Percentiles rank a stretch among this genome's conserved stretches.
Conservation (phyloP, 2,797 vertebrate genomes). For the Chelon labrosus region DNA sequence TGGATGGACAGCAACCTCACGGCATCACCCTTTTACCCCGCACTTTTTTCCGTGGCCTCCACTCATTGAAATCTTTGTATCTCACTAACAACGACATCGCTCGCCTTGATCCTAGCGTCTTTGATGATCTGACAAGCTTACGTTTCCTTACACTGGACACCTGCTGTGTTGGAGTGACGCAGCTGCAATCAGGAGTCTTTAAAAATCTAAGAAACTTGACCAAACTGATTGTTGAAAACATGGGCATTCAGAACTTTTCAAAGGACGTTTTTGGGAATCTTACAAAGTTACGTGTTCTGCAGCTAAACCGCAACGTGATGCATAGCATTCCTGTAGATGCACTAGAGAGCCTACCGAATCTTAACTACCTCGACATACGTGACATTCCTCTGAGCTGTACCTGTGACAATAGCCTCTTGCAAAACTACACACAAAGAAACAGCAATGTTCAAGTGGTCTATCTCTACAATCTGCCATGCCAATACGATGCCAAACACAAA, state of each 20-base stretch:
- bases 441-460: slow-evolving; percentile 83
- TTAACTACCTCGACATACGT: slow-evolving; percentile 88
- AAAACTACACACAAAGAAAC: slow-evolving; percentile 83
- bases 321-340: slow-evolving; percentile 73
- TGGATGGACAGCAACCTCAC: slow-evolving; percentile 79
- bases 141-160: slow-evolving; percentile 79
- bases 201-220: slow-evolving; percentile 85
- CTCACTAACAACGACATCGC: slow-evolving; percentile 85
- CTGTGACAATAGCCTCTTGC: slow-evolving; percentile 85
- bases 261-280: slow-evolving; percentile 88
- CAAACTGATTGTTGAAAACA: slow-evolving; percentile 84
- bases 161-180: slow-evolving; percentile 82
- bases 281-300: slow-evolving; percentile 76
- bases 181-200: slow-evolving; percentile 86
- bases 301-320: slow-evolving; percentile 87
- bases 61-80: slow-evolving; percentile 75
- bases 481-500: slow-evolving; percentile 44
- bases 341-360: slow-evolving; percentile 76
- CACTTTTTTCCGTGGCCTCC: slow-evolving; percentile 82
- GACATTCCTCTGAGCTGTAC: slow-evolving; percentile 86
- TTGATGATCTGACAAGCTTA: slow-evolving; percentile 86
- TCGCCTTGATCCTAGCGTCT: slow-evolving; percentile 73
- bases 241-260: slow-evolving; percentile 85
- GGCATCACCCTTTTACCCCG: slow-evolving; percentile 80
- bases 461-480: slow-evolving; percentile 80